These are phyloP conservation scores for Clarias pachynema DNA, from an alignment of 2,797 vertebrate species.

Conservation along the genomic window DNA sequence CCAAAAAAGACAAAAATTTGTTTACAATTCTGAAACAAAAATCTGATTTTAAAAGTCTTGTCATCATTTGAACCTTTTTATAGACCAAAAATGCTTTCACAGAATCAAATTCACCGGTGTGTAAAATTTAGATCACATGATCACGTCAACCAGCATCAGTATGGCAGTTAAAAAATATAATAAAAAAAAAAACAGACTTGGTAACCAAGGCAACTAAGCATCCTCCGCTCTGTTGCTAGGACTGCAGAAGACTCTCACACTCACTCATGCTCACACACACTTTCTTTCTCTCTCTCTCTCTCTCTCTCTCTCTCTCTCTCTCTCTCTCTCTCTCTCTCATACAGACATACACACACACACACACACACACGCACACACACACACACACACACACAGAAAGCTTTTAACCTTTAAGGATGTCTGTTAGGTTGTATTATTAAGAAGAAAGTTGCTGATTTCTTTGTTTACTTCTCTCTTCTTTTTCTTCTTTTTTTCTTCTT, in stretches of 20 bases:
- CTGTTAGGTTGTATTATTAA: not conserved
- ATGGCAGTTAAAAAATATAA: constrained; percentile 44
- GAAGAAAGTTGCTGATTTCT: not conserved
- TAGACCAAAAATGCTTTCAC: not conserved
- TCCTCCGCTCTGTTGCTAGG: constrained; percentile 68
- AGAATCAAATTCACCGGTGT: not conserved
- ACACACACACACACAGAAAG: constrained; percentile 11
- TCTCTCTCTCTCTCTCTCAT: not conserved
- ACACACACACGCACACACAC: not conserved
- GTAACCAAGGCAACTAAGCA: constrained; percentile 75
- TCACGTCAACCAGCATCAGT: constrained; percentile 18
- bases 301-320: not conserved
- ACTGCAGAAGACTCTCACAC: constrained; percentile 60
- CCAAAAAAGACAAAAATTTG: not conserved
- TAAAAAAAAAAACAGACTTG: constrained; percentile 66
- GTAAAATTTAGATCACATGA: constrained; percentile 10
- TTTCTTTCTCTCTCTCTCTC: not conserved
- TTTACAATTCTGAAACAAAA: not conserved
- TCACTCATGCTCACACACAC: constrained; percentile 2
- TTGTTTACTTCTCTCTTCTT: not conserved
- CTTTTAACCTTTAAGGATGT: not conserved
- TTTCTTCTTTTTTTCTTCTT: not conserved
- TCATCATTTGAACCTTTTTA: not conserved
- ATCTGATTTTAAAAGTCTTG: not conserved
- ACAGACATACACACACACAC: not conserved